These are phyloP conservation scores for Conus canariensis DNA, from an alignment of 2,888 invertebrate genomes.

Conservation along the genomic window DNA sequence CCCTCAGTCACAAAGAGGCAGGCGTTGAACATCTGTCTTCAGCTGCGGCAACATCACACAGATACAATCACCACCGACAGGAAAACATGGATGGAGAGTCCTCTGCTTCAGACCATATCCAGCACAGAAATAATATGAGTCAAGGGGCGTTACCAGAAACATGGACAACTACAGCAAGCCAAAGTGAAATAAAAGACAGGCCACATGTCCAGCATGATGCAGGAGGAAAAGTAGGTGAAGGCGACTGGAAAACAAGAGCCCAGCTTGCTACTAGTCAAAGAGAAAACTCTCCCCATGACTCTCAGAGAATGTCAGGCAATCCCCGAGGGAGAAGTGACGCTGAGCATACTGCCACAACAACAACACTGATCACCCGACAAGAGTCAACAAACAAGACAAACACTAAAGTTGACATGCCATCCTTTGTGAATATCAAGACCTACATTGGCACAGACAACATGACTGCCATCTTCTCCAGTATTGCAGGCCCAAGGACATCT, in stretches of 20 bases:
- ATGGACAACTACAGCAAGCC: neutral
- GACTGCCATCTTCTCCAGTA: neutral
- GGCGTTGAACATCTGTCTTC: neutral
- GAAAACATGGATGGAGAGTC: too few species aligned
- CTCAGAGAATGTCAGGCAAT: neutral
- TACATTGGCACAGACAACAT: constrained; percentile 24
- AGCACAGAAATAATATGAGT: too few species aligned
- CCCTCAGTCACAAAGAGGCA: neutral
- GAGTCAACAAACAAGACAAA: neutral
- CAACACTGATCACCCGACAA: neutral
- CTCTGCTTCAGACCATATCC: too few species aligned
- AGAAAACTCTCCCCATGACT: neutral
- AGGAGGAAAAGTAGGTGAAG: neutral
- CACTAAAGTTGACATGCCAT: neutral
- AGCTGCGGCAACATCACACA: neutral
- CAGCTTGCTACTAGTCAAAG: neutral
- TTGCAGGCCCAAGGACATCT: neutral
- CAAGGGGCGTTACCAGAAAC: too few species aligned
- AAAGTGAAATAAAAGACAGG: neutral
- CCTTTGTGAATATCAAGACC: constrained; percentile 5
- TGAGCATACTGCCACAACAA: neutral
- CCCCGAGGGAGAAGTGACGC: neutral
- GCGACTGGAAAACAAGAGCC: neutral
- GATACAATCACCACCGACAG: neutral
- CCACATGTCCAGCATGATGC: neutral